These are phyloP conservation scores for Calliscelio sp. DNA, from an alignment of 2,888 invertebrate genomes.

Conservation along the genomic window DNA sequence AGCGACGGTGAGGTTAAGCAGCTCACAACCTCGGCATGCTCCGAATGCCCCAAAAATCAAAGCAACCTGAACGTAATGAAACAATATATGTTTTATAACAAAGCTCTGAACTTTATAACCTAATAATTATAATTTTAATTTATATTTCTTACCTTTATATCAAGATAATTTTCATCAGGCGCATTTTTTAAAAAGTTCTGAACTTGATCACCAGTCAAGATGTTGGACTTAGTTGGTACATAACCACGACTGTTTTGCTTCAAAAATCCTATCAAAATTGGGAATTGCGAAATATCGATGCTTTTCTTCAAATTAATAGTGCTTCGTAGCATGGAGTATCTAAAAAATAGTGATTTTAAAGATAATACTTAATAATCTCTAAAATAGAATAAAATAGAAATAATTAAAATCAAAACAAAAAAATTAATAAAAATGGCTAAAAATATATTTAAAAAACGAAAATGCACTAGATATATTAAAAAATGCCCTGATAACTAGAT, in stretches of 20 bases:
- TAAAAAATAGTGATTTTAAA: neutral
- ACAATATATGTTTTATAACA: neutral
- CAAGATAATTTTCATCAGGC: constrained; percentile 9
- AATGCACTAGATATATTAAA: too few species aligned
- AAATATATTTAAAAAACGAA: neutral
- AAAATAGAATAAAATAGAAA: neutral
- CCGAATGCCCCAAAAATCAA: constrained; percentile 28
- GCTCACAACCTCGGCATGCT: constrained; percentile 13
- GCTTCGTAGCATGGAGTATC: constrained; percentile 12
- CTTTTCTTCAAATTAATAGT: constrained; percentile 10
- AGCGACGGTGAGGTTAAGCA: neutral
- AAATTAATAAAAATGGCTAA: neutral
- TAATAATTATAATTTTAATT: constrained; percentile 1
- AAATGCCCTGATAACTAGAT: too few species aligned
- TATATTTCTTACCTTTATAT: constrained; percentile 8
- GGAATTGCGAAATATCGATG: constrained; percentile 7
- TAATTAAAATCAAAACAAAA: neutral
- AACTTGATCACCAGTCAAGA: neutral
- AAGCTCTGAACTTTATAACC: neutral
- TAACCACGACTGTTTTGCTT: constrained; percentile 17
- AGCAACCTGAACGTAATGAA: constrained; percentile 18
- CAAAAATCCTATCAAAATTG: constrained; percentile 10
- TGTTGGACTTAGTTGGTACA: neutral
- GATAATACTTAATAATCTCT: neutral
- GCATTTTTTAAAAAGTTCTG: neutral